These are phyloP conservation scores for Protodeltote pygarga DNA, from an alignment of 2,888 invertebrate genomes.

Conservation along the genomic window DNA sequence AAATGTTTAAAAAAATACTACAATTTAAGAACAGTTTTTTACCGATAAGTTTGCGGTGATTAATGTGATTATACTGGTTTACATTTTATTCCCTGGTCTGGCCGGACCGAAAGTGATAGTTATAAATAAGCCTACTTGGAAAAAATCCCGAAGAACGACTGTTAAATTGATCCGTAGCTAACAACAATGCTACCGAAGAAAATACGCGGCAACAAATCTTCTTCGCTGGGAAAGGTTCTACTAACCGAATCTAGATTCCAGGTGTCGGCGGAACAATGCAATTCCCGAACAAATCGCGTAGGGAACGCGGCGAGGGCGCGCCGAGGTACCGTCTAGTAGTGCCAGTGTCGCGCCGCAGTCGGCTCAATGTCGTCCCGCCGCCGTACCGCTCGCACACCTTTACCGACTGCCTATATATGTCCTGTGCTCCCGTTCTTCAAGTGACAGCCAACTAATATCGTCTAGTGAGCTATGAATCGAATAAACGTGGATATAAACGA, in stretches of 20 bases:
- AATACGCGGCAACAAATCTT: constrained; percentile 63
- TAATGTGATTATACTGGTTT: too few relatives aligned
- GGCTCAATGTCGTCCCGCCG: constrained; percentile 10
- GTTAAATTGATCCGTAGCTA: constrained; percentile 46
- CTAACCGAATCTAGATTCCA: constrained; percentile 80
- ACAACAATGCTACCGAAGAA: constrained; percentile 43
- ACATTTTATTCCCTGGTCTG: too few relatives aligned
- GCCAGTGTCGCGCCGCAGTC: constrained; percentile 8
- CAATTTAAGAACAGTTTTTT: too few relatives aligned
- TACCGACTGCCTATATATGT: constrained; percentile 24
- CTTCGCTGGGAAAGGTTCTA: constrained; percentile 58
- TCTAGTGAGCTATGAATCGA: constrained; percentile 42
- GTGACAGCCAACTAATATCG: constrained; percentile 50
- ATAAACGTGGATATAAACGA: constrained; percentile 29
- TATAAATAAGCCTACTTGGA: too few relatives aligned
- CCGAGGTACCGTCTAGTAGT: constrained; percentile 4
- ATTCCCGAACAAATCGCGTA: constrained; percentile 78
- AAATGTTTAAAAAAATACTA: too few relatives aligned
- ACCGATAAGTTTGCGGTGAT: too few relatives aligned
- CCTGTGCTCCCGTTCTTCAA: constrained; percentile 30
- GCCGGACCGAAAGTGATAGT: too few relatives aligned
- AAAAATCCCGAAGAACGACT: constrained; percentile 18
- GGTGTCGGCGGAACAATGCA: constrained; percentile 80
- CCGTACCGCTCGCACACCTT: neutral
- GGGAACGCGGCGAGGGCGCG: constrained; percentile 43